Evolutionary conservation across 1,140 invertebrate species (phyloP).

Genomic region (Papilio aristodemus): DNA sequence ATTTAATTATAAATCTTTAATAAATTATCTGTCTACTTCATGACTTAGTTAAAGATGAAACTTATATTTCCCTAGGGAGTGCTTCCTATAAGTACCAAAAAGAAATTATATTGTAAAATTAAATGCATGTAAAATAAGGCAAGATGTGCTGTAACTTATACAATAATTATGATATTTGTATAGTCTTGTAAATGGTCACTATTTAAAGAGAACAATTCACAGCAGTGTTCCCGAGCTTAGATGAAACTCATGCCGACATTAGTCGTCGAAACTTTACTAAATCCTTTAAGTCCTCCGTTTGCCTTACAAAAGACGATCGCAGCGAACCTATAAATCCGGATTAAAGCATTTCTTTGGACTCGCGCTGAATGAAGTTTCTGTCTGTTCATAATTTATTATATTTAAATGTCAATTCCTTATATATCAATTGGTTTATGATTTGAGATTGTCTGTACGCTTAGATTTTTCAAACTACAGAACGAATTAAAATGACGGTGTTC

Average conservation of each 20-base stretch:
- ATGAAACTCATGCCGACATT: slow-evolving; percentile 20
- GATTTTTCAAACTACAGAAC: too few relatives aligned
- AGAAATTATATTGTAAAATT: too few relatives aligned
- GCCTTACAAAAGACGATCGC: slow-evolving; percentile 23
- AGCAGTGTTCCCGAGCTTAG: background rate
- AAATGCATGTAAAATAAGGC: too few relatives aligned
- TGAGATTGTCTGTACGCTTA: too few relatives aligned
- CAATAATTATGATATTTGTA: background rate
- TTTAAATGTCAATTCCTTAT: slow-evolving; percentile 3
- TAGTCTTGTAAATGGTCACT: background rate
- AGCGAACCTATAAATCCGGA: slow-evolving; percentile 31
- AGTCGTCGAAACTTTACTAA: slow-evolving; percentile 29
- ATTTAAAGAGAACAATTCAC: slow-evolving; percentile 5
- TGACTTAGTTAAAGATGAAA: too few relatives aligned
- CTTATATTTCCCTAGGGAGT: too few relatives aligned
- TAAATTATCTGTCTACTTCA: too few relatives aligned
- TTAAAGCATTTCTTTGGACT: slow-evolving; percentile 24
- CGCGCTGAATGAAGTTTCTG: slow-evolving; percentile 23
- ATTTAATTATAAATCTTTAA: background rate
- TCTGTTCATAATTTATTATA: slow-evolving; percentile 29
- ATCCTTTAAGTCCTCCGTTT: slow-evolving; percentile 30
- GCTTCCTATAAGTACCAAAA: too few relatives aligned
- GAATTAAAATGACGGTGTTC: too few relatives aligned
- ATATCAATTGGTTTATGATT: too few relatives aligned
- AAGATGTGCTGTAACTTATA: background rate